Evolutionary conservation across 1,140 invertebrate species (phyloP).

Genomic region (Bathynomus jamesi): DNA sequence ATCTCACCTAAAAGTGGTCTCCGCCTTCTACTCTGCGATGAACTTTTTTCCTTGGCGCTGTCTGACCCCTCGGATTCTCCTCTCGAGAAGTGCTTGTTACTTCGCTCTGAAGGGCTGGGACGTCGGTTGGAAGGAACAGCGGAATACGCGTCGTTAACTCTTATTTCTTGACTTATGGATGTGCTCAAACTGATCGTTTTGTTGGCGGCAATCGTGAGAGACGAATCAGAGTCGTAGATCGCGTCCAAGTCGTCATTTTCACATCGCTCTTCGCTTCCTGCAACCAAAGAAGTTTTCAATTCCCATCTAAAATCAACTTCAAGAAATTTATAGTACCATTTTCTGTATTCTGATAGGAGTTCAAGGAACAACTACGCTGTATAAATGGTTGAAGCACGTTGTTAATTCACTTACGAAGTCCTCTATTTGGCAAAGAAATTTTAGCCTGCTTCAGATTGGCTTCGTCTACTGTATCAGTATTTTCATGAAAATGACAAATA

Average conservation of each 20-base stretch:
- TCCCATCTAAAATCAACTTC: too few species aligned
- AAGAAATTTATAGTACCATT: too few species aligned
- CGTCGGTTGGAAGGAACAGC: conserved; percentile 8
- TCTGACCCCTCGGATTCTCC: not conserved
- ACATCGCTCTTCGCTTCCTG: conserved; percentile 14
- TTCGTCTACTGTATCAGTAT: too few species aligned
- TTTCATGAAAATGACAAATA: too few species aligned
- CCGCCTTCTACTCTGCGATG: not conserved
- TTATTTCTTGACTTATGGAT: conserved; percentile 38
- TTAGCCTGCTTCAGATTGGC: too few species aligned
- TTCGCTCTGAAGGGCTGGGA: not conserved
- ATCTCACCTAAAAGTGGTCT: not conserved
- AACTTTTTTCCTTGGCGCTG: not conserved
- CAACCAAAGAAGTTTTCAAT: not conserved
- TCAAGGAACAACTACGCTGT: too few species aligned
- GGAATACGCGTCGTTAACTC: conserved; percentile 16
- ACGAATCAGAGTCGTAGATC: conserved; percentile 42
- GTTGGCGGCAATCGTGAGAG: conserved; percentile 43
- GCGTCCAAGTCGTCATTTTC: conserved; percentile 11
- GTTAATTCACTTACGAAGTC: too few species aligned
- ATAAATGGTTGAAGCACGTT: too few species aligned
- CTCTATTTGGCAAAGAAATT: too few species aligned
- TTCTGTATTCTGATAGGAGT: too few species aligned
- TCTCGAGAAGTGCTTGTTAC: not conserved
- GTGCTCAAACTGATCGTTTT: conserved; percentile 43